These are phyloP conservation scores for Mormyrops boulengeri DNA, from an alignment of 2,797 vertebrate genomes.

Conservation along the genomic window DNA sequence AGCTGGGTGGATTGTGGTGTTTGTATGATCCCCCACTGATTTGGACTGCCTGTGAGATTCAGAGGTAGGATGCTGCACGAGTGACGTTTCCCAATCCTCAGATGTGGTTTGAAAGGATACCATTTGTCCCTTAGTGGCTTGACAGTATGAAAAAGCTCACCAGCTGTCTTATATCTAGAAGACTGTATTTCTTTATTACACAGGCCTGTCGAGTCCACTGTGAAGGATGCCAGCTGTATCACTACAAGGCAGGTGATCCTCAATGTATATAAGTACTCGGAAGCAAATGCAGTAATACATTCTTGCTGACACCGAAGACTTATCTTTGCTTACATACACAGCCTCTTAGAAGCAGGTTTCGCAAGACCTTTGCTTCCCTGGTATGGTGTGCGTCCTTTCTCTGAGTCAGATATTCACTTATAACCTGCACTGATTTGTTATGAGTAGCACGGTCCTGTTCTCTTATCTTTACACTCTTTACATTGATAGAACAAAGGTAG, in stretches of 20 bases:
- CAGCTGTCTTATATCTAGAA: not conserved
- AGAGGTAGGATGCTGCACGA: not conserved
- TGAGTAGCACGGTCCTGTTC: not conserved
- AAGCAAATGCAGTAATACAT: not conserved
- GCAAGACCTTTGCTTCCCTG: not conserved
- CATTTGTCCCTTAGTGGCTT: not conserved
- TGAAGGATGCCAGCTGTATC: slow-evolving; percentile 14
- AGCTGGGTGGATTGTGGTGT: not conserved
- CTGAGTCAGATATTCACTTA: not conserved
- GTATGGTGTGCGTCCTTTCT: not conserved
- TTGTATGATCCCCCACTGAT: slow-evolving; percentile 11
- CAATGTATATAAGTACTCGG: not conserved
- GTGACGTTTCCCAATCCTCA: not conserved
- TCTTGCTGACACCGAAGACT: slow-evolving; percentile 6
- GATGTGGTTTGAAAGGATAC: not conserved
- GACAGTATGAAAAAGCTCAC: not conserved
- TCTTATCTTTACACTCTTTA: not conserved
- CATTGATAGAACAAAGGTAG: not conserved
- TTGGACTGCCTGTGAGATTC: slow-evolving; percentile 23
- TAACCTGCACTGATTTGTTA: not conserved
- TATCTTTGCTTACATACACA: not conserved
- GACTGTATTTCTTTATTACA: not conserved
- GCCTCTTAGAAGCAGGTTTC: not conserved
- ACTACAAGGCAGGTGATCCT: not conserved
- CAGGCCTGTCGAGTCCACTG: not conserved